Evolutionary conservation across 2,888 invertebrate genomes (phyloP), one percentile per base, ranked within the genome.

Genomic region (Epistrophe eligans): DNA sequence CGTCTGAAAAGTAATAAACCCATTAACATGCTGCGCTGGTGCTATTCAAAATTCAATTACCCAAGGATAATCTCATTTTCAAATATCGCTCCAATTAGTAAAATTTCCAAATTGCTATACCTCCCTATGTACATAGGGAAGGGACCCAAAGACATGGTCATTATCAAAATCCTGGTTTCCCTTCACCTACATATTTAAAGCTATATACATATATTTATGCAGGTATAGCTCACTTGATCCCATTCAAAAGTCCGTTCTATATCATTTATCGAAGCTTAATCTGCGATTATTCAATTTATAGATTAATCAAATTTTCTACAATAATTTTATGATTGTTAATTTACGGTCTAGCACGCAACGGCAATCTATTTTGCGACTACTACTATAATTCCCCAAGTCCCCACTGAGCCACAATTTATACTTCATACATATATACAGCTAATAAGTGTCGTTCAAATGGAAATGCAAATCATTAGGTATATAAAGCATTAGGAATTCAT

Each of bases 311-410:
- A 79, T 84, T 79, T 43, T 64, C 67, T 74, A 71, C 57, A 79
- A 70, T 84, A 79, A 79, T 74, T 84, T 74, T 79, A 64, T 84
- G 70, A 84, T 74, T 84, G 74, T 72, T 58, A 77, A 72, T 77
- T 77, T 73, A 73, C 77, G 73, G 48, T 38, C 52, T 58, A 58
- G 57, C 73, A 50, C 72, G 60, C 58, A 50, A 43, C 24, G 17
- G 24, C 66, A 67, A 73, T 45, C 38, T 15, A 43, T 28, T 50
- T 50, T 28, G 15, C 28, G 2, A 3, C 32, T 13, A 8, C n/a
- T 2, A 13, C 9, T 17, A 4, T 11, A 28, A 9, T 9, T 32
- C n/a, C 32, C 48, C 45, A 32, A 10, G n/a, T 55, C 52, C 38
- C 32, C 70, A 52, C 9, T 52, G 67, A 38, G 19, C 52, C 50